Base-by-base conservation (phyloP, 2,888 invertebrate species). In the Cylloceria caligata region DNA sequence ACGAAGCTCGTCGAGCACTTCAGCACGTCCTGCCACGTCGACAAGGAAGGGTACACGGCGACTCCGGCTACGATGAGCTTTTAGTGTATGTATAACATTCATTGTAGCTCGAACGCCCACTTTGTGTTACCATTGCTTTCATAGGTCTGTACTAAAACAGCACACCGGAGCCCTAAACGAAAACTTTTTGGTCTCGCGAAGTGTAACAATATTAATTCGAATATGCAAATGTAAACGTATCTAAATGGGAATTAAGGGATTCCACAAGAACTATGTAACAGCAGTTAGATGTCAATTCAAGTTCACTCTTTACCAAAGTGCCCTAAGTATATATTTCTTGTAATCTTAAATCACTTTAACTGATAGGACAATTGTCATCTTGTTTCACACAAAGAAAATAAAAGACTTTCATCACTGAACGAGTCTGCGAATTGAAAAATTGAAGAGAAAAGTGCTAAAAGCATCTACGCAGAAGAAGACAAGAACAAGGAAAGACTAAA, bases 51-150 rank as follows among this genome's bases (percentile, higher is more conserved):
- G 60, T 55, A 60, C 34, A 7, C 21, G 49, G 24, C 55, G 77
- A 73, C 68, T 24, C 7, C 21, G 7, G n/a, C 55, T 21, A 36
- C 36, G 39, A 69, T 57, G 73, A 64, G 68, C 68, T 77, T 69
- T 81, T 72, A 45, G 81, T 81, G 21, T 39, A 55, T 27, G 24
- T 73, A 49, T 68, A 76, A 81, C 57, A 47, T 55, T 73, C 62
- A 72, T 77, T 45, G 68, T 77, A 62, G 36, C 68, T n/a, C 49
- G 36, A 67, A 34, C 19, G 16, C 55, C 24, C 67, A 36, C 47
- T 57, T 64, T 39, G 49, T 69, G 64, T 74, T 57, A 49, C 69
- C 47, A 55, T 57, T 47, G 45, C 36, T 65, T 68, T 60, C 42
- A 24, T 52, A 36, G 16, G 34, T 45, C 16, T 3, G 13, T 7